These are phyloP conservation scores for Nasonovia ribisnigri DNA, from an alignment of 2,888 invertebrate species.

Conservation along the genomic window DNA sequence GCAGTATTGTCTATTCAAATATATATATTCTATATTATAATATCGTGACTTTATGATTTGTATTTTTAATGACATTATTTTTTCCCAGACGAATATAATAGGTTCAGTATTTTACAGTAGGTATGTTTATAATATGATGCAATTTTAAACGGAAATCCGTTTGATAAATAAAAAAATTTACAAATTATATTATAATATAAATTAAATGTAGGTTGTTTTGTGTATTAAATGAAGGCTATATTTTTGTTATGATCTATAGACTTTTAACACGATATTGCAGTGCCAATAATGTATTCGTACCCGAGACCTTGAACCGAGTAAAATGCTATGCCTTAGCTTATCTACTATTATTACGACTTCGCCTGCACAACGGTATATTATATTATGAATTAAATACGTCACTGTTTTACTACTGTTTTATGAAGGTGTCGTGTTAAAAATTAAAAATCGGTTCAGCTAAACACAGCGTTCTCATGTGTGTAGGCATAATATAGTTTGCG, in stretches of 20 bases:
- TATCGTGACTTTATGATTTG: background rate
- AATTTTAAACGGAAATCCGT: background rate
- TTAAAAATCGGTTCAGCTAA: background rate
- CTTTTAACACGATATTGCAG: background rate
- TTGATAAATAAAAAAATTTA: background rate
- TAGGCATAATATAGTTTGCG: background rate
- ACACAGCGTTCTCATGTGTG: background rate
- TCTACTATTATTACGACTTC: background rate
- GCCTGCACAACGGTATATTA: background rate
- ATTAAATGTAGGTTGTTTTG: background rate
- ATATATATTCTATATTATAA: background rate
- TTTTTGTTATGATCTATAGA: background rate
- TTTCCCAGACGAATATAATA: background rate
- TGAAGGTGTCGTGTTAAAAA: background rate
- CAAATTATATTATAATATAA: background rate
- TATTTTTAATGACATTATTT: background rate
- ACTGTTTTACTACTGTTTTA: background rate
- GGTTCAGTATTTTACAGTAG: background rate
- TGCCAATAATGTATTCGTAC: background rate
- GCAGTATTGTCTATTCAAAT: background rate
- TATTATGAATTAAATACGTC: background rate
- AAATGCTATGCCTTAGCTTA: background rate
- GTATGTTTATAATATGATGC: background rate
- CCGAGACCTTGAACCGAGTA: slow-evolving; percentile 10
- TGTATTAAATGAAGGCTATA: background rate